Conservation (phyloP, 2,888 invertebrate genomes). For the Machimus rusticus region DNA sequence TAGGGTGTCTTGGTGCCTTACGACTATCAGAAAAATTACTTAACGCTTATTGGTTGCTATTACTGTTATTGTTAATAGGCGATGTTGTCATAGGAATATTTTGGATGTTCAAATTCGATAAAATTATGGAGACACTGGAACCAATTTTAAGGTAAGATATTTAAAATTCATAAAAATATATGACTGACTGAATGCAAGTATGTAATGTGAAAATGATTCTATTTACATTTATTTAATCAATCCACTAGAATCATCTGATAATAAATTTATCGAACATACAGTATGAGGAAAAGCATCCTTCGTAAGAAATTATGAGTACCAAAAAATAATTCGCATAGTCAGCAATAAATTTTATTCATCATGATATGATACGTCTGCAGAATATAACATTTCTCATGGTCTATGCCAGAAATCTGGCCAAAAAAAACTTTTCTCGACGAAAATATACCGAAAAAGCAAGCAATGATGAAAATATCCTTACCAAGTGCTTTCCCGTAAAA, state of each 20-base stretch:
- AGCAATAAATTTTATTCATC: not conserved
- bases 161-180: too few relatives aligned
- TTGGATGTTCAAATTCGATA: constrained; percentile 83
- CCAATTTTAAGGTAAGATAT: constrained; percentile 68
- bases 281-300: not conserved
- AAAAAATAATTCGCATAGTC: not conserved
- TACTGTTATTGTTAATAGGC: constrained; percentile 80
- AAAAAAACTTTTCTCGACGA: not conserved
- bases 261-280: not conserved
- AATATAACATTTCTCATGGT: not conserved
- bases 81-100: constrained; percentile 85
- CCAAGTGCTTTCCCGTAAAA: not conserved
- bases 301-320: not conserved
- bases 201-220: not conserved
- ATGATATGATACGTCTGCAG: not conserved
- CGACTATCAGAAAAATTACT: constrained; percentile 81
- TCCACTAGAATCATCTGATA: not conserved
- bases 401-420: not conserved
- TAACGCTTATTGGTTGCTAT: constrained; percentile 83
- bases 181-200: not conserved
- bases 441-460: not conserved
- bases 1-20: constrained; percentile 83
- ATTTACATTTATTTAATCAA: not conserved
- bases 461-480: not conserved
- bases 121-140: constrained; percentile 76